Base-by-base conservation (phyloP, 2,888 invertebrate species). In the Polydesmus complanatus region DNA sequence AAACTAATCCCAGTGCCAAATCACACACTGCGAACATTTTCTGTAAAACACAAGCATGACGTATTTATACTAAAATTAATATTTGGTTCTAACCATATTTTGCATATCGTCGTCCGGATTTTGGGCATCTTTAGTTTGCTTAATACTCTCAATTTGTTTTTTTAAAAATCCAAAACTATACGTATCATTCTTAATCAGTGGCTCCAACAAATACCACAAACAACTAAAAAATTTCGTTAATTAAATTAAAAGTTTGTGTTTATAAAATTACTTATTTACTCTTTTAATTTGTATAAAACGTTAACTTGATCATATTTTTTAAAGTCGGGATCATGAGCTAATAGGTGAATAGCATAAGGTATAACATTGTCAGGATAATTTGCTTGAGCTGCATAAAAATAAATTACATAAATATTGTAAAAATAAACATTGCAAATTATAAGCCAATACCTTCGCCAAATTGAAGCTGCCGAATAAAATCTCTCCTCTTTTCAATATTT, bases 21-120 rank as follows among this genome's bases (percentile, higher is more conserved):
- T 97, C 97, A 79, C 95, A 95, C 59, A 92, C 83, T 27, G 95
- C 89, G 88, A 95, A 97, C 73, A 97, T 77, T 87, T 93, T 95
- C 92, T 95, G 75, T 0, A 75, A 67, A 65, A 27, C 48, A 58
- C 56, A 61, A 47, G 8, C 25, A 22, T 49, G 27, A 27, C 14
- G 14, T n/a, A n/a, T n/a, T n/a, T n/a, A n/a, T n/a, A n/a, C 14
- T 14, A 37, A 37, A 37, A 37, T 37, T 8, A n/a, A n/a, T 5
- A 37, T 8, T 37, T 37, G 37, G 8, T 37, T 37, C 83, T 81
- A 75, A 92, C 93, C 74, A 81, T 84, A 76, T 94, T 94, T 64
- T 84, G 80, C 48, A 79, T 77, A 66, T 89, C 87, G 71, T 92
- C 89, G 21, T 87, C 86, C 27, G 89, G 87, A 67, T 83, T 81